Base-by-base conservation (phyloP, 2,888 invertebrate genomes). In the Helobdella robusta region DNA sequence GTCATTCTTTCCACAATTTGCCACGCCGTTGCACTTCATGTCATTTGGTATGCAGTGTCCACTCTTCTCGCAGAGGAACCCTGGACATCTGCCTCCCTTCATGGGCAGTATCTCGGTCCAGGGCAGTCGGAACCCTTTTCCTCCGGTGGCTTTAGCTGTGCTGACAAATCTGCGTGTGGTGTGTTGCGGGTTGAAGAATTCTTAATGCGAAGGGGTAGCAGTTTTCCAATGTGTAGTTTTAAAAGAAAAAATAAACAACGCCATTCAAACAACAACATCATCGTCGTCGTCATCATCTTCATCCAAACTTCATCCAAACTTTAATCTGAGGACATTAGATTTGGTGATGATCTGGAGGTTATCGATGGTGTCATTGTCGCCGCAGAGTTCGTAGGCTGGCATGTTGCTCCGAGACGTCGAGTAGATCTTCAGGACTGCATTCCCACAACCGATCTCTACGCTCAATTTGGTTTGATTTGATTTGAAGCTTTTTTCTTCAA, bases 121-220 rank as follows among this genome's bases (percentile, higher is more conserved):
- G 63, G 91, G 86, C 59, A 91, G 88, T 76, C 87, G 86, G 83
- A 94, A 95, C 68, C 94, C 95, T 79, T 87, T 86, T 74, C 90
- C 90, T 71, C 94, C 94, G 68, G 91, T 89, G 54, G 93, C 90
- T 83, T 91, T 91, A 80, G 91, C 91, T 68, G 93, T 91, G 77
- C 91, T 89, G 78, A 92, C 88, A 81, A 94, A 94, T 82, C 93
- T 93, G 80, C n/a, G n/a, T n/a, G n/a, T n/a, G n/a, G n/a, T 23
- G 2, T n/a, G 25, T 2, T 3, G n/a, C n/a, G n/a, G n/a, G n/a
- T n/a, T n/a, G n/a, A n/a, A n/a, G n/a, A n/a, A n/a, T n/a, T n/a
- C n/a, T n/a, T n/a, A n/a, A n/a, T n/a, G n/a, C n/a, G n/a, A n/a
- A n/a, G n/a, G n/a, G n/a, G n/a, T n/a, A n/a, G n/a, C n/a, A n/a